These are phyloP conservation scores for Drepana falcataria DNA, from an alignment of 2,888 invertebrate species.

Conservation along the genomic window DNA sequence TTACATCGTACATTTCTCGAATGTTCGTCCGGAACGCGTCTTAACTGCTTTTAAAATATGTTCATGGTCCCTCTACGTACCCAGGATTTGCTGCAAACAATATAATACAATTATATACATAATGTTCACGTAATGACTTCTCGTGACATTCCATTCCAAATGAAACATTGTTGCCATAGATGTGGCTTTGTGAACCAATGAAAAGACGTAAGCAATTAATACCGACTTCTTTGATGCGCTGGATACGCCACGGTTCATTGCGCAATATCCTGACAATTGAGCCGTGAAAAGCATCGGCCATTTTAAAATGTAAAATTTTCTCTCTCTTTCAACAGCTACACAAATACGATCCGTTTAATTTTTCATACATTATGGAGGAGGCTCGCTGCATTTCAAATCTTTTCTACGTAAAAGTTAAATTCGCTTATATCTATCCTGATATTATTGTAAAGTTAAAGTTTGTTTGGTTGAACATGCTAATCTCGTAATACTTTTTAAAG, in stretches of 20 bases:
- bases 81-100: no score
- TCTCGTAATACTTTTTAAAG: no score
- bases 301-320: conserved; percentile 30
- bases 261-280: conserved; percentile 35
- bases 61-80: no score
- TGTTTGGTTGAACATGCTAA: no score
- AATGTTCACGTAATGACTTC: no score
- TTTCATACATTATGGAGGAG: background rate
- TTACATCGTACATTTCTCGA: no score
- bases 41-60: no score
- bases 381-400: background rate
- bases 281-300: conserved; percentile 33
- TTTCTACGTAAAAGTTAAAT: background rate
- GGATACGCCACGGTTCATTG: conserved; percentile 41
- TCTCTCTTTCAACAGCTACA: background rate
- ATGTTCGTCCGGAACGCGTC: no score
- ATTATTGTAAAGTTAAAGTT: no score
- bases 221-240: conserved; percentile 40
- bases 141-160: background rate
- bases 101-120: no score
- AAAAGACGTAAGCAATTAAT: conserved; percentile 40
- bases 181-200: conserved; percentile 15
- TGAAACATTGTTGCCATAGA: background rate
- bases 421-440: no score
- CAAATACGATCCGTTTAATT: background rate